Base-by-base conservation (phyloP, 2,888 invertebrate genomes). In the Axea sp. region DNA sequence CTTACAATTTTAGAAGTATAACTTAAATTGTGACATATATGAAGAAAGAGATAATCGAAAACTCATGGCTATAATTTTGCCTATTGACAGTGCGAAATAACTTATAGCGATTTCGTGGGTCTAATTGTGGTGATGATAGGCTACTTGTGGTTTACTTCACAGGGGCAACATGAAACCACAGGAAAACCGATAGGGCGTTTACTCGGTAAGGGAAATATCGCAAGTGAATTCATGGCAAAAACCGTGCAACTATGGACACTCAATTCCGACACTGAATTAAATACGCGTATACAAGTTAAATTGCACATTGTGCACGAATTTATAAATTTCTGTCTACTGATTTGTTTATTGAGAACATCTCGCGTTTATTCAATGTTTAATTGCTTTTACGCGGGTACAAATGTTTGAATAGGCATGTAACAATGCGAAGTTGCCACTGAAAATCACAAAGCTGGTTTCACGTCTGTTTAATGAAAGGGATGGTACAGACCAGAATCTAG, bases 401-500 rank as follows among this genome's bases (percentile, higher is more conserved):
- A 68, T 68, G 59, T 68, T 68, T 68, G 68, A 68, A 68, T 51
- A 31, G 41, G 59, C 49, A 68, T 59, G 39, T 62, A 71, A 71
- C 64, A 71, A 71, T 71, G 62, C 31, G 57, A 31, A 59, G 45
- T 64, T 53, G 41, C 30, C 30, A 72, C 65, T 59, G 64, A 72
- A 72, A 64, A 59, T 72, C 49, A 59, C 31, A 55, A 60, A 72
- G 49, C 51, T 26, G 37, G 35, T 71, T 55, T 55, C 62, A 30
- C 49, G 49, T 71, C 57, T 62, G 35, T 43, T 31, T 45, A 65
- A 43, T 53, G 39, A 26, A 45, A 37, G 17, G 33, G 57, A 57
- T 57, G 43, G 37, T 19, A 37, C 6, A 57, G 53, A 53, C 24
- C 33, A 12, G 53, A 22, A 45, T 37, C 24, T 14, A 30, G 19